These are phyloP conservation scores for Caerostris extrusa DNA, from an alignment of 1,140 invertebrate genomes.

Conservation along the genomic window DNA sequence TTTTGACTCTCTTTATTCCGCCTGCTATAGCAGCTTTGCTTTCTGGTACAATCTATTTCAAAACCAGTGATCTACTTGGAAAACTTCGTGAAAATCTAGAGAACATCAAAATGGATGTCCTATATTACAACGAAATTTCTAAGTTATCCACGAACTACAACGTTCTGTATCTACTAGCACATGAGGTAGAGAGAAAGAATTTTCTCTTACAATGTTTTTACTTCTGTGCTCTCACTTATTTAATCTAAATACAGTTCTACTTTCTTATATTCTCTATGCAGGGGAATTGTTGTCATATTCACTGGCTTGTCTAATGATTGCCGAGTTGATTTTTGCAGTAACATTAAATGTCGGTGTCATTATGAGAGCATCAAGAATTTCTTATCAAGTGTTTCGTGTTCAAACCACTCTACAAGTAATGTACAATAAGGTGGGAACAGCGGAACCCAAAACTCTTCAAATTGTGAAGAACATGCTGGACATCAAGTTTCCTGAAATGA, in stretches of 20 bases:
- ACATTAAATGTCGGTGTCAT: neutral
- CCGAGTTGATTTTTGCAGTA: neutral
- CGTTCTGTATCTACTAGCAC: neutral
- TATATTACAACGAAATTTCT: neutral
- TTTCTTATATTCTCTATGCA: neutral
- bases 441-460: neutral
- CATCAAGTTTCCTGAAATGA: neutral
- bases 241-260: neutral
- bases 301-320: neutral
- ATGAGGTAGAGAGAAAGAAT: neutral
- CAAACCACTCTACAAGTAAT: neutral
- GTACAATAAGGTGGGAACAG: neutral
- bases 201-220: neutral
- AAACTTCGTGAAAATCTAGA: neutral
- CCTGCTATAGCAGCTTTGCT: neutral
- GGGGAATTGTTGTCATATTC: neutral
- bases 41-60: neutral
- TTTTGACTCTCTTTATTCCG: neutral
- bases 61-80: neutral
- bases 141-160: neutral
- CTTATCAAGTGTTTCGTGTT: neutral
- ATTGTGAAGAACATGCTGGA: neutral
- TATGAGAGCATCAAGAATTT: neutral
- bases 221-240: neutral
- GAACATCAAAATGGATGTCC: neutral